Conservation (phyloP, 2,888 invertebrate species). For the Eledona agricola region DNA sequence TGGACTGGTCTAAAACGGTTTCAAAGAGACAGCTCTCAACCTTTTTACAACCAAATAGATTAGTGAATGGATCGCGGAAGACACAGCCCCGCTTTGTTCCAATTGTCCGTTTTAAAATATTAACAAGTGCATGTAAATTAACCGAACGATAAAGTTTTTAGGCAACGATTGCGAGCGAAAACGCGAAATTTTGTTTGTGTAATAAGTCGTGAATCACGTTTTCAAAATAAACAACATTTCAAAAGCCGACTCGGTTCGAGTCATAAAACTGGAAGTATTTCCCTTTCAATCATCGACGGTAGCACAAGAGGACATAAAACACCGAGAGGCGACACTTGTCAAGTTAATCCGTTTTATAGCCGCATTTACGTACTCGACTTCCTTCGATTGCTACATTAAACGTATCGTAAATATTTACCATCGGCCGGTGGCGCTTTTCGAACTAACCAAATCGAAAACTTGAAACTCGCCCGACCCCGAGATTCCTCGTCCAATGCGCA, state of each 20-base stretch:
- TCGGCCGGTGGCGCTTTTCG: too few species aligned
- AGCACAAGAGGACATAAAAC: slow-evolving; percentile 46
- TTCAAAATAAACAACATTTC: slow-evolving; percentile 48
- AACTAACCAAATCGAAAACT: too few species aligned
- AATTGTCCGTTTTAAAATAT: too few species aligned
- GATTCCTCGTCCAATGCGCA: too few species aligned
- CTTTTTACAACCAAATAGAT: too few species aligned
- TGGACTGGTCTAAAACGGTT: too few species aligned
- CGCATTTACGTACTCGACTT: slow-evolving; percentile 52
- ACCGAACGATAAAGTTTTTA: slow-evolving; percentile 4
- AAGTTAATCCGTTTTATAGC: slow-evolving; percentile 47
- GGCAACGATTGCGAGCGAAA: slow-evolving; percentile 17
- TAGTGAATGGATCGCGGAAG: too few species aligned
- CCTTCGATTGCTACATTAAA: slow-evolving; percentile 47
- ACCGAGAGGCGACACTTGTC: slow-evolving; percentile 51
- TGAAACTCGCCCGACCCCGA: too few species aligned
- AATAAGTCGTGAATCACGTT: slow-evolving; percentile 42
- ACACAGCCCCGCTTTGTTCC: too few species aligned
- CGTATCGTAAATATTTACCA: slow-evolving; percentile 26
- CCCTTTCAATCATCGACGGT: slow-evolving; percentile 52
- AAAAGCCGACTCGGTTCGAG: slow-evolving; percentile 40
- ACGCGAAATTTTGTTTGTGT: slow-evolving; percentile 37
- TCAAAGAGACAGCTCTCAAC: too few species aligned
- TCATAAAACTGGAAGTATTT: slow-evolving; percentile 49
- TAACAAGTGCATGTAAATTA: slow-evolving; percentile 11